Percentiles rank a stretch among this genome's conserved stretches.
These are phyloP conservation scores for Huso huso DNA, from an alignment of 2,797 vertebrate genomes.

Conservation along the genomic window DNA sequence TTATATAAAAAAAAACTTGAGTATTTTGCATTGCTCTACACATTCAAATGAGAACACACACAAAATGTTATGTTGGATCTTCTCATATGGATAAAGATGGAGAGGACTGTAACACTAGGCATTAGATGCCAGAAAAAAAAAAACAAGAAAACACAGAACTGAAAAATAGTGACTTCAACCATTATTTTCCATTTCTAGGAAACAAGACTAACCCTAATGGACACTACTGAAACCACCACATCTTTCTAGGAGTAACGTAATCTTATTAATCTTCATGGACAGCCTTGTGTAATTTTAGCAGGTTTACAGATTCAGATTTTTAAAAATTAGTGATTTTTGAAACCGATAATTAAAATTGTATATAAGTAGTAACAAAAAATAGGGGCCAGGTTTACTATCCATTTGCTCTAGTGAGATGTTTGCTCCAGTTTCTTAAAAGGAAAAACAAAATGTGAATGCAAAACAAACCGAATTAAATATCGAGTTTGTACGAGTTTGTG, in stretches of 20 bases:
- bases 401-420: constrained; percentile 16
- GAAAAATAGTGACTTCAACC: too few species aligned
- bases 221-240: background rate
- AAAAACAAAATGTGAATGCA: constrained; percentile 1
- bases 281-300: background rate
- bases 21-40: constrained; percentile 12
- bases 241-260: background rate
- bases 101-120: background rate
- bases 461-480: background rate
- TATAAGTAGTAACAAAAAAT: constrained; percentile 8
- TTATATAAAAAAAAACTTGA: constrained; percentile 12
- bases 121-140: background rate
- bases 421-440: constrained; percentile 6
- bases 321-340: background rate
- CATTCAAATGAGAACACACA: constrained; percentile 8
- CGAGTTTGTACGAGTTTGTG: background rate
- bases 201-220: constrained; percentile 5
- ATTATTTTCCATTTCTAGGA: background rate
- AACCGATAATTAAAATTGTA: constrained; percentile 1
- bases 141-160: background rate
- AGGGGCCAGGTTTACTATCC: constrained; percentile 19
- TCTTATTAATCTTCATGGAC: background rate
- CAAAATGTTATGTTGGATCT: background rate
- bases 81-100: background rate
- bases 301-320: constrained; percentile 2